Percentiles rank a stretch among this genome's conserved stretches.
These are phyloP conservation scores for Polydrusus tereticollis DNA, from an alignment of 2,888 invertebrate species.

Conservation along the genomic window DNA sequence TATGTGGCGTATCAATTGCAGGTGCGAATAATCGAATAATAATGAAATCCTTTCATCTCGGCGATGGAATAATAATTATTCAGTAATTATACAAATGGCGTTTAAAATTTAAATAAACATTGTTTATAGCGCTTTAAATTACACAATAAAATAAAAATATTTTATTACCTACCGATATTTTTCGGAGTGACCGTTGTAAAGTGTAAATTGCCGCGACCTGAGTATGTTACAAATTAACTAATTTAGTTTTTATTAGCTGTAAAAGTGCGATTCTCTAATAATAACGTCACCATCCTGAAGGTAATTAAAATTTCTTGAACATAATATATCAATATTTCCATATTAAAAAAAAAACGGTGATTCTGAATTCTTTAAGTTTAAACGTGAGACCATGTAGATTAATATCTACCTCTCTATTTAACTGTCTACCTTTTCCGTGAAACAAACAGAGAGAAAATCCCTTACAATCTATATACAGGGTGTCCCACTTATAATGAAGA, in stretches of 20 bases:
- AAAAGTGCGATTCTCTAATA: neutral
- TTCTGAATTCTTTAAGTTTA: too few relatives aligned
- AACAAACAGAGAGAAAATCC: too few relatives aligned
- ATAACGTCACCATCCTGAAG: constrained; percentile 1
- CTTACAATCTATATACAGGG: too few relatives aligned
- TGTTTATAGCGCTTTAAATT: constrained; percentile 16
- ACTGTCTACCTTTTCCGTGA: too few relatives aligned
- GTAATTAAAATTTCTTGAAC: too few relatives aligned
- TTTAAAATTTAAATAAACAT: constrained; percentile 34
- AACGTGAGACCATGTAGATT: too few relatives aligned
- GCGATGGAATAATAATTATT: constrained; percentile 23
- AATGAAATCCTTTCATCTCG: constrained; percentile 17
- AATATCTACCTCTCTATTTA: too few relatives aligned
- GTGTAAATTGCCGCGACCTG: constrained; percentile 8
- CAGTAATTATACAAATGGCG: constrained; percentile 36
- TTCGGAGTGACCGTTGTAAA: neutral
- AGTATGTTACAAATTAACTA: neutral
- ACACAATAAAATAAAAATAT: constrained; percentile 2
- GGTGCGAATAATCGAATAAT: constrained; percentile 23
- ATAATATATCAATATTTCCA: too few relatives aligned
- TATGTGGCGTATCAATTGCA: constrained; percentile 14
- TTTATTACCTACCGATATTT: neutral
- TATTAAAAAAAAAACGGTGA: too few relatives aligned
- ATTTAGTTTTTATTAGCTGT: constrained; percentile 15
- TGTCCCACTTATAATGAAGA: too few relatives aligned